These are phyloP conservation scores for Porites lobata DNA, from an alignment of 92 coral and sea anemone genomes.

Conservation along the genomic window DNA sequence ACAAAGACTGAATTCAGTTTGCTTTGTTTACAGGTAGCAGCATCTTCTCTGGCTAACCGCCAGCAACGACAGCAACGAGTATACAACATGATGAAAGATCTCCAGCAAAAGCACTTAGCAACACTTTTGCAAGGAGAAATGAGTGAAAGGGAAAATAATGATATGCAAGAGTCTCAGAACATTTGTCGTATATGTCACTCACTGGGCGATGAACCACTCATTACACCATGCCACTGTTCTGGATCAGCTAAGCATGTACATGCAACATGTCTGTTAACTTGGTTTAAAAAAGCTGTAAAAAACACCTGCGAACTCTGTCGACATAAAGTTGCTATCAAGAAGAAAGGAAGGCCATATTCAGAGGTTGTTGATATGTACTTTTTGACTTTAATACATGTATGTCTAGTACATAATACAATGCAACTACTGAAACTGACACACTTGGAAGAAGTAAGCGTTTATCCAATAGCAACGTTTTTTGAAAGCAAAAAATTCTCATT, in stretches of 20 bases:
- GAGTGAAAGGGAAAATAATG: constrained; percentile 68
- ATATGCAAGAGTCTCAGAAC: constrained; percentile 78
- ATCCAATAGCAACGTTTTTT: too few relatives aligned
- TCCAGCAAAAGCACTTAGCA: constrained; percentile 89
- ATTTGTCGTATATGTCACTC: constrained; percentile 96
- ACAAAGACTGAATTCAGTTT: too few relatives aligned
- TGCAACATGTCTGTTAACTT: constrained; percentile 89
- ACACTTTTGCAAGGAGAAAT: constrained; percentile 81
- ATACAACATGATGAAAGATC: constrained; percentile 89
- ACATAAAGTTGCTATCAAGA: constrained; percentile 90
- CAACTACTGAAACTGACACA: too few relatives aligned
- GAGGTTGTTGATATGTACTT: constrained; percentile 61
- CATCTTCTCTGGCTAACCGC: constrained; percentile 41
- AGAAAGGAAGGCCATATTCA: constrained; percentile 85
- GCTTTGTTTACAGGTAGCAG: background rate
- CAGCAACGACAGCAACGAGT: constrained; percentile 87
- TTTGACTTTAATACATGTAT: too few relatives aligned
- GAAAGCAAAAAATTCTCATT: too few relatives aligned
- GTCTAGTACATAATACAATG: too few relatives aligned
- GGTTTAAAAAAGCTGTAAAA: constrained; percentile 93
- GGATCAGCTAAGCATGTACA: constrained; percentile 93
- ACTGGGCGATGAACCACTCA: constrained; percentile 87
- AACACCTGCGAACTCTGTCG: constrained; percentile 95
- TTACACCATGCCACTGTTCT: constrained; percentile 91
- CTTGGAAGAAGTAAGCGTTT: too few relatives aligned